A percentile compares a stretch with the other conserved stretches of the same genome.
These are phyloP conservation scores for Bombycilla garrulus DNA, from an alignment of 2,113 vertebrate species.

Conservation along the genomic window DNA sequence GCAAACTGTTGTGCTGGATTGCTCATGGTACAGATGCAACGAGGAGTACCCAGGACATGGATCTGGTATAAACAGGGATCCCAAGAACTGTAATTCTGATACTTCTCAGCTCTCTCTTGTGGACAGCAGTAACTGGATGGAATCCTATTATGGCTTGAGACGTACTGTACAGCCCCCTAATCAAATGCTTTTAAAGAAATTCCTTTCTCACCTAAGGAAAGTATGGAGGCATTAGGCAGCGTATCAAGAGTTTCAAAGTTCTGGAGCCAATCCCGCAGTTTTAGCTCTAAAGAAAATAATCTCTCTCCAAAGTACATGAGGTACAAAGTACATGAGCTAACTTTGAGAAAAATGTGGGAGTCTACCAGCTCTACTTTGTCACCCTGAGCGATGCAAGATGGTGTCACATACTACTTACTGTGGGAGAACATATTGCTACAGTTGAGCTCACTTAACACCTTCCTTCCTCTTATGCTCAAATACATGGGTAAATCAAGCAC, in stretches of 20 bases:
- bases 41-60: not conserved
- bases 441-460: not conserved
- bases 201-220: not conserved
- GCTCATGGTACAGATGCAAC: not conserved
- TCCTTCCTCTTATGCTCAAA: not conserved
- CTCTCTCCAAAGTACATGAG: not conserved
- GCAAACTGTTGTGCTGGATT: not conserved
- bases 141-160: not conserved
- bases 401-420: not conserved
- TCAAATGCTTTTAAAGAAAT: not conserved
- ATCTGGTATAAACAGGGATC: not conserved
- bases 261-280: not conserved
- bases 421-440: not conserved
- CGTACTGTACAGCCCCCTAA: not conserved
- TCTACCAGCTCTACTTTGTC: not conserved
- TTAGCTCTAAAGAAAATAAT: not conserved
- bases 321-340: not conserved
- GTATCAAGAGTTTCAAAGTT: not conserved
- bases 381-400: not conserved
- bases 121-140: not conserved
- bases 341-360: constrained; percentile 2
- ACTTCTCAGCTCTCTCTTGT: not conserved
- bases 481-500: not conserved
- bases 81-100: not conserved
- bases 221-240: not conserved